These are phyloP conservation scores for Sebastes variabilis DNA, from an alignment of 2,797 vertebrate genomes.

Conservation along the genomic window DNA sequence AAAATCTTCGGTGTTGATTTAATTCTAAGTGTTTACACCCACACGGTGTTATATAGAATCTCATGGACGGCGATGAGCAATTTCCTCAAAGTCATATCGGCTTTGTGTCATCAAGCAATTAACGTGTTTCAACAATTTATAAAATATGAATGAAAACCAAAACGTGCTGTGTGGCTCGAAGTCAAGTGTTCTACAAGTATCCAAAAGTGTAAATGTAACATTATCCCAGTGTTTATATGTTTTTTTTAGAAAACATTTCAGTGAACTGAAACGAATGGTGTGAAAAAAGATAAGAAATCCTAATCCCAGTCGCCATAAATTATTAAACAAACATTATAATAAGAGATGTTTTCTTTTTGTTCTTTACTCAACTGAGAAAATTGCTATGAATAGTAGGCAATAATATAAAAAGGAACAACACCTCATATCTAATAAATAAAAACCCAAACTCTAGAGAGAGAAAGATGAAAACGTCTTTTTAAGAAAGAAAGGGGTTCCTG, in stretches of 20 bases:
- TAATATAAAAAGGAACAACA: not conserved
- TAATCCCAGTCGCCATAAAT: not conserved
- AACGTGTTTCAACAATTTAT: not conserved
- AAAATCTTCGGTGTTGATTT: conserved; percentile 28
- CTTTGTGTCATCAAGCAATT: not conserved
- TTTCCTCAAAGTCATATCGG: not conserved
- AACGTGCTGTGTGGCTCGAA: not conserved
- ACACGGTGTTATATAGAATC: not conserved
- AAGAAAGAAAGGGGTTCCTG: not conserved
- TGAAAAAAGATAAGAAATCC: not conserved
- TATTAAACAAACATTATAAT: not conserved
- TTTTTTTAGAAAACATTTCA: not conserved
- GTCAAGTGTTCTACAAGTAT: not conserved
- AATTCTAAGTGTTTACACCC: conserved; percentile 14
- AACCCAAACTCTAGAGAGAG: not conserved
- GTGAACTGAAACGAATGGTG: not conserved
- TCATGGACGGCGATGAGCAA: not conserved
- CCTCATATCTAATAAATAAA: conserved; percentile 8
- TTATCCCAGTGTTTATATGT: not conserved
- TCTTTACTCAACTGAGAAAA: not conserved
- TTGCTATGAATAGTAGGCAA: not conserved
- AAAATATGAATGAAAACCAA: not conserved
- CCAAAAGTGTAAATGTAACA: not conserved
- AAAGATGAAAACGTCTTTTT: not conserved
- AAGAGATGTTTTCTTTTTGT: not conserved